These are phyloP conservation scores for Catagonus wagneri DNA, from an alignment of 2,113 vertebrate genomes.

Conservation along the genomic window DNA sequence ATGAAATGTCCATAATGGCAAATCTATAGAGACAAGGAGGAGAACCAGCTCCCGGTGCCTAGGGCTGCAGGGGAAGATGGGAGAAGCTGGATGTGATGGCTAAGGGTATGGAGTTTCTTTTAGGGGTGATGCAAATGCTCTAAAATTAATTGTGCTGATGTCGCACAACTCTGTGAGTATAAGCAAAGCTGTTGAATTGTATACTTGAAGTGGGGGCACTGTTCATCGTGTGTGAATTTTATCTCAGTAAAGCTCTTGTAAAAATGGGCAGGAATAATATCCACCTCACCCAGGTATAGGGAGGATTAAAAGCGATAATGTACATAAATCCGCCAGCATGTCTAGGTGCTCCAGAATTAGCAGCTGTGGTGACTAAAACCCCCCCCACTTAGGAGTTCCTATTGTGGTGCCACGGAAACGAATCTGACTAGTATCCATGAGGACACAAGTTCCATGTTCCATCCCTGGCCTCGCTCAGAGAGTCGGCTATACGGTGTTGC, in stretches of 20 bases:
- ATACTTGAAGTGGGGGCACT: background rate
- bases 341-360: background rate
- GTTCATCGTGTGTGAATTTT: background rate
- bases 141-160: background rate
- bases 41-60: background rate
- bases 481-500: too few species aligned
- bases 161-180: background rate
- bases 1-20: background rate
- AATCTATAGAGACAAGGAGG: background rate
- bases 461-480: too few species aligned
- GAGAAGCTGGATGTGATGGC: background rate
- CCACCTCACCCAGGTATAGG: background rate
- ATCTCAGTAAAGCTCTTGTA: background rate
- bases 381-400: too few species aligned
- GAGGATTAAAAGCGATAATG: background rate
- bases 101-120: background rate
- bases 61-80: background rate
- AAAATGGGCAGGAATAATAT: background rate
- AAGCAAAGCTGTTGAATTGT: background rate
- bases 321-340: background rate
- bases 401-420: too few species aligned
- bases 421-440: too few species aligned
- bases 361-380: background rate
- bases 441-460: too few species aligned
- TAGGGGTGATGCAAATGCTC: background rate